Conservation (phyloP, 2,888 invertebrate species). For the Carterocephalus palaemon region DNA sequence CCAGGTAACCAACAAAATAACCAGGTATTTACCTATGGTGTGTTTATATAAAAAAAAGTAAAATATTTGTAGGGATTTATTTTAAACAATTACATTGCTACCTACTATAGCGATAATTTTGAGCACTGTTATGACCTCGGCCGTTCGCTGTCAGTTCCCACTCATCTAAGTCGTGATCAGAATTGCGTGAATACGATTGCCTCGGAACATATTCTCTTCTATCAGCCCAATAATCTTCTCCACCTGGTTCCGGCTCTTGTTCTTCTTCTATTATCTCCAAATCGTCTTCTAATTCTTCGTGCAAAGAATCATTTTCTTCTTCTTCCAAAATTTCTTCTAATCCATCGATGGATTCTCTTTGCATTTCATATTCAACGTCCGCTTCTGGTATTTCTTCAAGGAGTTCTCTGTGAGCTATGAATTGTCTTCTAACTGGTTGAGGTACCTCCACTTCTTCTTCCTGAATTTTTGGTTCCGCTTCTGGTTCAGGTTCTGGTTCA, state of each 20-base stretch:
- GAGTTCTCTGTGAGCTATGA: slow-evolving; percentile 66
- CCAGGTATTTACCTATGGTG: neutral
- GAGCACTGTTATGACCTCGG: slow-evolving; percentile 53
- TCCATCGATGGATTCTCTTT: slow-evolving; percentile 55
- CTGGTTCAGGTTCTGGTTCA: slow-evolving; percentile 28
- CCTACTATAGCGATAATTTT: slow-evolving; percentile 63
- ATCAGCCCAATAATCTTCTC: slow-evolving; percentile 56
- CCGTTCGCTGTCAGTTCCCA: slow-evolving; percentile 69
- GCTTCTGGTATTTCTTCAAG: slow-evolving; percentile 70
- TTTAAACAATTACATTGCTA: slow-evolving; percentile 41
- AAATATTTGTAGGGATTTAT: slow-evolving; percentile 19
- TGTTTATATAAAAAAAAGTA: neutral
- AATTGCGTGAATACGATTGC: slow-evolving; percentile 45
- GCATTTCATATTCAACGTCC: slow-evolving; percentile 65
- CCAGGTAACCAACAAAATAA: too few relatives aligned
- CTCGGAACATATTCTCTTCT: slow-evolving; percentile 46
- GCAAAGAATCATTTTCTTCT: slow-evolving; percentile 54
- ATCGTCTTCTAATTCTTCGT: slow-evolving; percentile 46
- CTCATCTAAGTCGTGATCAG: slow-evolving; percentile 64
- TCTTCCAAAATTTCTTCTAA: slow-evolving; percentile 69
- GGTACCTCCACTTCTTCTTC: slow-evolving; percentile 40
- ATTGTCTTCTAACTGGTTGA: slow-evolving; percentile 45
- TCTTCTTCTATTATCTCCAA: slow-evolving; percentile 66
- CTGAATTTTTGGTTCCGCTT: slow-evolving; percentile 36
- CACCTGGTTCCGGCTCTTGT: slow-evolving; percentile 36